Evolutionary conservation across 92 coral and sea anemone species (phyloP).

Genomic region (Palythoa grandiflora): DNA sequence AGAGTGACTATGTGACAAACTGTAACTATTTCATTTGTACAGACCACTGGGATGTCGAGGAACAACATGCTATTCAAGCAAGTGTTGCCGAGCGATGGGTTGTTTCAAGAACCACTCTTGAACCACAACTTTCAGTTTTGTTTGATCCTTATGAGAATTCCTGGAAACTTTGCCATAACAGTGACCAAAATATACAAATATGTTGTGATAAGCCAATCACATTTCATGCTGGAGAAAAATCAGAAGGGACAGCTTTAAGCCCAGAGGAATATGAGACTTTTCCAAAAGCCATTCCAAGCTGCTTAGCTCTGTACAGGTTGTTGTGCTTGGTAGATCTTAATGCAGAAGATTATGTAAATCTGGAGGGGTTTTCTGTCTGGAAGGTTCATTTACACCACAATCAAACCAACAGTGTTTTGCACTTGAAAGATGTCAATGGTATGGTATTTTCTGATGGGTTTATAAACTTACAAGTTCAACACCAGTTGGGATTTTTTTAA

Average conservation of each 20-base stretch:
- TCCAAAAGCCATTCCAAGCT: constrained; percentile 91
- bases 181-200: constrained; percentile 22
- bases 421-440: constrained; percentile 93
- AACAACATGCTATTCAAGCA: constrained; percentile 90
- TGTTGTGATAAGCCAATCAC: not conserved
- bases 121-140: constrained; percentile 71
- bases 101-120: constrained; percentile 50
- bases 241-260: not conserved
- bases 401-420: constrained; percentile 77
- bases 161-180: constrained; percentile 76
- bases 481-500: not conserved
- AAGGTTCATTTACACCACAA: constrained; percentile 80
- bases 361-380: constrained; percentile 85
- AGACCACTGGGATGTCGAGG: constrained; percentile 95
- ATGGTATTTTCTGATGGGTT: not conserved
- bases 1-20: constrained; percentile 88
- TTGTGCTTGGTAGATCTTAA: constrained; percentile 87
- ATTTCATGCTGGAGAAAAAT: not conserved
- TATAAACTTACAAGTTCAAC: too few relatives aligned
- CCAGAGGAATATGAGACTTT: constrained; percentile 50
- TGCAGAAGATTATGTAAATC: constrained; percentile 73
- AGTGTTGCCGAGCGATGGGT: constrained; percentile 90
- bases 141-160: constrained; percentile 76
- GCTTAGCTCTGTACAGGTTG: constrained; percentile 88
- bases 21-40: constrained; percentile 93